Evolutionary conservation across 1,140 invertebrate species (phyloP).

Genomic region (Bombus waltoni): DNA sequence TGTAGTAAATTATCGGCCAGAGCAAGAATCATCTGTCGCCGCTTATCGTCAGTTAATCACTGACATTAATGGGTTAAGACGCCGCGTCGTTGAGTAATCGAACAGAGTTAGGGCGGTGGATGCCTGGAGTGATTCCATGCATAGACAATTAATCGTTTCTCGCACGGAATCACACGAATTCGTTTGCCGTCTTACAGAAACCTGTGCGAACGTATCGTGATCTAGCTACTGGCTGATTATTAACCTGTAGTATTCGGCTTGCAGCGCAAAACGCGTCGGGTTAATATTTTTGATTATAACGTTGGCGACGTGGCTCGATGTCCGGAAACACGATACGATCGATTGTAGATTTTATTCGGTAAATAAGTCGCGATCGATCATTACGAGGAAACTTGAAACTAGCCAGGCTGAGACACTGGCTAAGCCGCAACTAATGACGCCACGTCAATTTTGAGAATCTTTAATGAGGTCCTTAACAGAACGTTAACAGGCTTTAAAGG

Average conservation of each 20-base stretch:
- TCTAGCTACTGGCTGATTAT: neutral
- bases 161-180: constrained; percentile 7
- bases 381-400: constrained; percentile 22
- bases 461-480: constrained; percentile 18
- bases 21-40: no score
- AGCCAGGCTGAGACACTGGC: neutral
- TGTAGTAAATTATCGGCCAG: neutral
- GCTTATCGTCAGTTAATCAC: neutral
- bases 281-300: neutral
- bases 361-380: neutral
- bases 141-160: constrained; percentile 21
- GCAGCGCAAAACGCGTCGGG: no score
- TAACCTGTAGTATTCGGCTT: neutral
- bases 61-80: neutral
- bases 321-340: neutral
- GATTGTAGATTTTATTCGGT: neutral
- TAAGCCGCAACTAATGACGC: constrained; percentile 52
- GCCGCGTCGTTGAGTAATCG: constrained; percentile 17
- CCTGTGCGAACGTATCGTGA: neutral
- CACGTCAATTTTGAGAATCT: constrained; percentile 47
- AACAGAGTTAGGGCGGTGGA: neutral
- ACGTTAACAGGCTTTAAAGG: neutral
- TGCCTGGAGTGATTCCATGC: constrained; percentile 5
- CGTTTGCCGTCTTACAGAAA: neutral
- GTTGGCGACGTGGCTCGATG: neutral